Conservation (phyloP, 2,888 invertebrate species). For the Folsomia candida region DNA sequence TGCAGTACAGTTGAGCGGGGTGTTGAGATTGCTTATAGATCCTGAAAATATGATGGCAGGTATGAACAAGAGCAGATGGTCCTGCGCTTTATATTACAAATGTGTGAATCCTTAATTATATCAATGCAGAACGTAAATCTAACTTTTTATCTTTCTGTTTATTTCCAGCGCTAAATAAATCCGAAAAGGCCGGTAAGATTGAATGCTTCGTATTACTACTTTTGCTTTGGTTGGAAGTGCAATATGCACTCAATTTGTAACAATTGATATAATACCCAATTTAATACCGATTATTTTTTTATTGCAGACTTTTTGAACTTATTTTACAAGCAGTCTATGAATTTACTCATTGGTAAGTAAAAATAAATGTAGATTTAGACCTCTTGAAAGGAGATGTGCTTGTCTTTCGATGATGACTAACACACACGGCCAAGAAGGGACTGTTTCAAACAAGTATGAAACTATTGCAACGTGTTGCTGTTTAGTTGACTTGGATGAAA, state of each 20-base stretch:
- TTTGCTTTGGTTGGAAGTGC: too few species aligned
- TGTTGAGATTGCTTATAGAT: conserved; percentile 86
- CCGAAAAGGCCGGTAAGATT: too few species aligned
- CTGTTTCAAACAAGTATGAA: conserved; percentile 21
- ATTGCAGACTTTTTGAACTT: conserved; percentile 96
- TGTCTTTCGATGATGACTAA: conserved; percentile 43
- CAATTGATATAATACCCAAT: too few species aligned
- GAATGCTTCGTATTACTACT: too few species aligned
- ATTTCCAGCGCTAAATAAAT: conserved; percentile 59
- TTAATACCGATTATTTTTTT: too few species aligned
- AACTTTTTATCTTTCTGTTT: too few species aligned
- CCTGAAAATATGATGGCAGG: conserved; percentile 97
- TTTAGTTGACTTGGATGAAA: conserved; percentile 21
- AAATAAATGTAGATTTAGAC: not conserved
- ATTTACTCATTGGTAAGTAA: conserved; percentile 79
- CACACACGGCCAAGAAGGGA: conserved; percentile 43
- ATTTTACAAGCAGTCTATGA: conserved; percentile 98
- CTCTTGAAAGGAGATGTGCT: not conserved
- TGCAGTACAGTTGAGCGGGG: conserved; percentile 94
- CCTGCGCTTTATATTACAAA: too few species aligned
- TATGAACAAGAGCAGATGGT: too few species aligned
- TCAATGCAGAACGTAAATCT: too few species aligned
- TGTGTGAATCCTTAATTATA: too few species aligned
- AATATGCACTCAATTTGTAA: too few species aligned
- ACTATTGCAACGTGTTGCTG: conserved; percentile 21